A percentile compares a stretch with the other conserved stretches of the same genome.
phyloP scores from a whole-genome alignment of 2,113 vertebrate species.

The Mustelus asterias region DNA sequence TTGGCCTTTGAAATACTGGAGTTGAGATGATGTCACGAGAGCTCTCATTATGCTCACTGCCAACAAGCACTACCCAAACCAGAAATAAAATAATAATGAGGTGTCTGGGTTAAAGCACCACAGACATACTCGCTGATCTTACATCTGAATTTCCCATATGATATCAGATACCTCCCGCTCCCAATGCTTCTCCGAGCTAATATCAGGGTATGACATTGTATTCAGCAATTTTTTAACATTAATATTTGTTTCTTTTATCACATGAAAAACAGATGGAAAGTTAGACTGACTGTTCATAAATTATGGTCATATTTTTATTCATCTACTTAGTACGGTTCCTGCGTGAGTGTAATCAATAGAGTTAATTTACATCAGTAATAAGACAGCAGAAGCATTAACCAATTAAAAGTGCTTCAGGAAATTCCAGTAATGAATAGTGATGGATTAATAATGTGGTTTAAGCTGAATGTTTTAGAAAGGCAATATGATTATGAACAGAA shows the following conservation, averaged over 20 bases:
- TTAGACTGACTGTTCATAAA: background rate
- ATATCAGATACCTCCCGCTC: background rate
- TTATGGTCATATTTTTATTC: background rate
- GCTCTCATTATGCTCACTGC: background rate
- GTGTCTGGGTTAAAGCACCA: background rate
- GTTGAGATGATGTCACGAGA: background rate
- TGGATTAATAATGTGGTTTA: constrained; percentile 19
- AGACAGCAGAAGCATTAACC: background rate
- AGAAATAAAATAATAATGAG: background rate
- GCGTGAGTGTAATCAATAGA: background rate
- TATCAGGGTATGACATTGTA: no score
- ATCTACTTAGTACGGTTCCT: background rate
- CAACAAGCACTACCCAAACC: background rate
- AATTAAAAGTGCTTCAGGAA: constrained; percentile 4
- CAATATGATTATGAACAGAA: background rate
- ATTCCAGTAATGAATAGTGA: background rate
- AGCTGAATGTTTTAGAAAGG: background rate
- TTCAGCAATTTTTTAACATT: background rate
- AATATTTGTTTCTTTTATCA: constrained; percentile 8
- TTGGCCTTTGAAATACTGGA: background rate
- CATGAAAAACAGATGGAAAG: background rate
- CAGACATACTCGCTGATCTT: background rate
- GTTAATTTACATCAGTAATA: constrained; percentile 6
- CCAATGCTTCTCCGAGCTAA: background rate
- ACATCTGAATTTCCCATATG: background rate